A percentile compares a stretch with the other conserved stretches of the same genome.
These are phyloP conservation scores for Solenopsis invicta DNA, from an alignment of 1,140 invertebrate species.

Conservation along the genomic window DNA sequence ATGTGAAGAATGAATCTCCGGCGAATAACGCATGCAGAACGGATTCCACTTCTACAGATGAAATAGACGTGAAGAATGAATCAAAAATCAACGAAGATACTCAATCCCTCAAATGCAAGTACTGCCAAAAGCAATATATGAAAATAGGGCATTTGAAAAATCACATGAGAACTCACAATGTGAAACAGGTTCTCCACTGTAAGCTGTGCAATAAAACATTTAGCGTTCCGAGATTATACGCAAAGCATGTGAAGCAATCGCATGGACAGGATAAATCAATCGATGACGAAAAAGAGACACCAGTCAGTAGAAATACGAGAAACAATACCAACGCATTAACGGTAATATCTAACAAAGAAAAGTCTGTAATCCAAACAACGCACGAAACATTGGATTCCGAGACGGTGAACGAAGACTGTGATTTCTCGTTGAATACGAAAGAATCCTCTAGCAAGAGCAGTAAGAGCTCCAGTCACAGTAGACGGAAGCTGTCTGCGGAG, in stretches of 20 bases:
- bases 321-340: background rate
- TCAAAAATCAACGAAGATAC: background rate
- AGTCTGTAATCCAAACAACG: background rate
- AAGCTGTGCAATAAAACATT: conserved; percentile 76
- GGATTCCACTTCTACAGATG: conserved; percentile 44
- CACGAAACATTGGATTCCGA: background rate
- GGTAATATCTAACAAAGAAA: background rate
- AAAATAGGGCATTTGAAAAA: conserved; percentile 78
- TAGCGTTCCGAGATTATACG: conserved; percentile 67
- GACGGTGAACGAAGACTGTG: background rate
- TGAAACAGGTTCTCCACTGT: conserved; percentile 68
- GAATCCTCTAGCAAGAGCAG: background rate
- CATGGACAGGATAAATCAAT: conserved; percentile 60
- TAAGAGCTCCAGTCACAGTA: conserved; percentile 27
- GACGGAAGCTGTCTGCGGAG: conserved; percentile 15
- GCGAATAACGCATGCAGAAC: conserved; percentile 24
- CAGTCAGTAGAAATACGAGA: conserved; percentile 17
- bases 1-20: conserved; percentile 60
- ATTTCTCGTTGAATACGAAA: background rate
- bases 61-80: conserved; percentile 16
- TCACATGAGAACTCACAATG: conserved; percentile 73
- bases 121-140: conserved; percentile 78
- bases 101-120: conserved; percentile 73
- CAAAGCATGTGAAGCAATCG: conserved; percentile 74
- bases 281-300: background rate